Conservation (phyloP, 2,113 vertebrate species). For the Gallinago jamesoni region DNA sequence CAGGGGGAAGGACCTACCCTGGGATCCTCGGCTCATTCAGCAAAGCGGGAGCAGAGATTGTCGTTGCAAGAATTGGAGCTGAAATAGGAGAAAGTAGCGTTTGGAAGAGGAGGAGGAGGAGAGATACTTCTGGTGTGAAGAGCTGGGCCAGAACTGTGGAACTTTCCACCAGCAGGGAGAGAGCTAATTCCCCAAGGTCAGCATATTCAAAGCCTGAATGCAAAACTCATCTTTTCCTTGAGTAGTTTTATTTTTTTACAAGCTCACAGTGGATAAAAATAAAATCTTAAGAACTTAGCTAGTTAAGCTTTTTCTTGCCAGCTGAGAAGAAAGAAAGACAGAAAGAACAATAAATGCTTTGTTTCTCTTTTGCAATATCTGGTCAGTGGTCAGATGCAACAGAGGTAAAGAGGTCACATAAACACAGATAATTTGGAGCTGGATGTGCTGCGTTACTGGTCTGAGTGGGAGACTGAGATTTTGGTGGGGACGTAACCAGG, state of each 20-base stretch:
- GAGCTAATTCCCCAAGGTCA: slow-evolving; percentile 39
- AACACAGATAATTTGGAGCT: not conserved
- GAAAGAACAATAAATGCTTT: slow-evolving; percentile 26
- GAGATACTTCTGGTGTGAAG: not conserved
- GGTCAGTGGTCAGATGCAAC: not conserved
- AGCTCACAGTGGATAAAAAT: slow-evolving; percentile 45
- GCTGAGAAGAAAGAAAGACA: not conserved
- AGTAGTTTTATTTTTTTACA: not conserved
- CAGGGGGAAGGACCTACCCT: not conserved
- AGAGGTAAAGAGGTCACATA: not conserved
- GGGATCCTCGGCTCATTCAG: not conserved
- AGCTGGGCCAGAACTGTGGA: slow-evolving; percentile 39
- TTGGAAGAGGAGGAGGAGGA: not conserved
- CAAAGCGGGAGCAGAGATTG: not conserved
- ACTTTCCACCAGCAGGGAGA: slow-evolving; percentile 41
- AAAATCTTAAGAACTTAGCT: slow-evolving; percentile 27
- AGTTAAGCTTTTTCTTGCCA: not conserved
- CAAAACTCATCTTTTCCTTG: slow-evolving; percentile 61
- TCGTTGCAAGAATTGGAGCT: not conserved
- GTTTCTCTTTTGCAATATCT: slow-evolving; percentile 24
- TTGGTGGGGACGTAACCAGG: not conserved
- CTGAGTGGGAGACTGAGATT: not conserved
- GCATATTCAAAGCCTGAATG: slow-evolving; percentile 43
- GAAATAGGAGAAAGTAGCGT: not conserved
- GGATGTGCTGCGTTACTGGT: not conserved